Percentiles rank a stretch among this genome's conserved stretches.
These are phyloP conservation scores for Halisarca cf. caerulea DNA, from an alignment of 37 sponge, comb jelly and placozoan genomes.

Conservation along the genomic window DNA sequence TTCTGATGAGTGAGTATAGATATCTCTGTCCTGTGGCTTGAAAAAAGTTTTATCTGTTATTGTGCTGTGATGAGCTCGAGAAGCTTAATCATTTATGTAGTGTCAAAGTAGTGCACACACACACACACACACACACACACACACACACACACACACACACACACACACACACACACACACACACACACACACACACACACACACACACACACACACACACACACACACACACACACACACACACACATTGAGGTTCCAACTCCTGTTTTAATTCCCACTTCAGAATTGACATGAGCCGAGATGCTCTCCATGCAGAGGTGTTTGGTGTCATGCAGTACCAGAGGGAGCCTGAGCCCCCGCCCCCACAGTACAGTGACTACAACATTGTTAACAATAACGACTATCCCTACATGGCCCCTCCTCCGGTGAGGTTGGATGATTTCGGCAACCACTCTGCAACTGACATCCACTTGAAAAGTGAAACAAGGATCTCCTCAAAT, in stretches of 20 bases:
- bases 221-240: neutral
- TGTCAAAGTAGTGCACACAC: no score
- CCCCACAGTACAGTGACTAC: neutral
- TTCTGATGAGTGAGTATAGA: conserved; percentile 28
- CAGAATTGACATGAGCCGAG: conserved; percentile 27
- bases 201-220: conserved; percentile 25
- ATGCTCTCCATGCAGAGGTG: conserved; percentile 11
- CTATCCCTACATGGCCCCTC: no score
- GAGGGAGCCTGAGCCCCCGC: neutral
- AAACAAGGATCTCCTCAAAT: neutral
- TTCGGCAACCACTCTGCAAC: neutral
- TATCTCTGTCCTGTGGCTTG: no score
- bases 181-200: no score
- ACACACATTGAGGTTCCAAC: neutral
- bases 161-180: no score
- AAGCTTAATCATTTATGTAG: no score
- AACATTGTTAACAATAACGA: neutral
- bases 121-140: no score
- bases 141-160: no score
- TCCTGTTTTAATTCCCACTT: neutral
- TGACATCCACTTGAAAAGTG: neutral
- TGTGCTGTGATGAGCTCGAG: no score
- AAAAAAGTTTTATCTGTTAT: no score
- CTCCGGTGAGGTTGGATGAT: no score
- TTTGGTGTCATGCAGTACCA: conserved; percentile 8